phyloP scores from a whole-genome alignment of 35 echinoderm and acorn worm genomes.

The Holothuria glaberrima region DNA sequence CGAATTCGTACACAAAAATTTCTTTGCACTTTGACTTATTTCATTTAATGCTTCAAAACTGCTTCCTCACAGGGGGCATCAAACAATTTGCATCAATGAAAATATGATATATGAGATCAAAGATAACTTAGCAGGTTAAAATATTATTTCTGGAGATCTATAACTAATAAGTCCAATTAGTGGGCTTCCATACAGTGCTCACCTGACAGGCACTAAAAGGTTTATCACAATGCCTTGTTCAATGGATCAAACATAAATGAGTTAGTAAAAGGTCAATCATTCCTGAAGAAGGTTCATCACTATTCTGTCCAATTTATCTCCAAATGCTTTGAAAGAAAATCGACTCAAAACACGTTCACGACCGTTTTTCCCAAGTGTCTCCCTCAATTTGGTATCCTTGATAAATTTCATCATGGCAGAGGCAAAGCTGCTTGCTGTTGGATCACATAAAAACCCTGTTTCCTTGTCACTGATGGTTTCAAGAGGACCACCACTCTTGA shows the following conservation, averaged over 20 bases:
- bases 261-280: background rate
- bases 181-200: too few relatives aligned
- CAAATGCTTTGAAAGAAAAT: constrained; percentile 95
- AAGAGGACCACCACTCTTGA: constrained; percentile 94
- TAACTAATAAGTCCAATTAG: too few relatives aligned
- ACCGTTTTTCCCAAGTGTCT: constrained; percentile 80
- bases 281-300: constrained; percentile 61
- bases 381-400: constrained; percentile 51
- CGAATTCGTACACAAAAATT: too few relatives aligned
- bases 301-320: constrained; percentile 78
- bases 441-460: constrained; percentile 82
- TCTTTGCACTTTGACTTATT: too few relatives aligned
- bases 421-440: constrained; percentile 70
- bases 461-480: constrained; percentile 77
- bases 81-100: too few relatives aligned
- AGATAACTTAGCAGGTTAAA: too few relatives aligned
- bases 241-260: background rate
- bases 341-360: constrained; percentile 71
- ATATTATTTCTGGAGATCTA: too few relatives aligned
- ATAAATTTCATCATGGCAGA: constrained; percentile 86
- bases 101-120: too few relatives aligned
- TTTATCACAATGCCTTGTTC: background rate
- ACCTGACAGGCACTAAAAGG: too few relatives aligned
- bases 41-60: too few relatives aligned
- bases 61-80: too few relatives aligned